phyloP scores from a whole-genome alignment of 2,888 invertebrate genomes.

The Ethmia dodecea region DNA sequence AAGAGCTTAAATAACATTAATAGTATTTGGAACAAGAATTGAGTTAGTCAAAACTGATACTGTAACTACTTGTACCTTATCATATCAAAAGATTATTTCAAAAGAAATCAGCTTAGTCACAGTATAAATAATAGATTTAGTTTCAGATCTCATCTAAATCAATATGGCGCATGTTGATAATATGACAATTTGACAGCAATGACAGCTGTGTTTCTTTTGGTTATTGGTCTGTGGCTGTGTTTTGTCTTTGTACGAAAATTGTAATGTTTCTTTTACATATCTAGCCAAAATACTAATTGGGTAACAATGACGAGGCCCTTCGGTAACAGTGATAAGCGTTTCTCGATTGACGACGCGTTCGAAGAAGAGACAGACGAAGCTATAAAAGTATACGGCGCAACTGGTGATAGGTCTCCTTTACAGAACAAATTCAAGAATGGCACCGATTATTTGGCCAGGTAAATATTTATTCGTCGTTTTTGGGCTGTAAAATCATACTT shows the following conservation, averaged over 20 bases:
- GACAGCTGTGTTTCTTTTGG: too few species aligned
- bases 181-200: conserved; percentile 71
- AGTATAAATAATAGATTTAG: too few species aligned
- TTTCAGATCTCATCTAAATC: conserved; percentile 27
- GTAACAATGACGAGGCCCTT: conserved; percentile 71
- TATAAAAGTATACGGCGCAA: conserved; percentile 88
- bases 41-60: too few species aligned
- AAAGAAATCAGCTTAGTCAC: too few species aligned
- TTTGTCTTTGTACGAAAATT: conserved; percentile 48
- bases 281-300: conserved; percentile 36
- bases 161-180: conserved; percentile 71
- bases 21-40: too few species aligned
- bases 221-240: too few species aligned
- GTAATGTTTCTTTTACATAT: conserved; percentile 60
- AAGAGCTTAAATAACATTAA: too few species aligned
- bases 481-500: neutral
- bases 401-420: conserved; percentile 83
- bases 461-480: conserved; percentile 19
- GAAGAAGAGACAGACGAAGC: conserved; percentile 92
- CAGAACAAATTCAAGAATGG: conserved; percentile 68
- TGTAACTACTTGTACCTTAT: too few species aligned
- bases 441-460: conserved; percentile 61
- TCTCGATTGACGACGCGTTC: conserved; percentile 91
- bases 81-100: too few species aligned
- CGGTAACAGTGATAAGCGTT: conserved; percentile 79